Evolutionary conservation across 2,113 vertebrate genomes (phyloP).

Genomic region (Empidonax traillii): DNA sequence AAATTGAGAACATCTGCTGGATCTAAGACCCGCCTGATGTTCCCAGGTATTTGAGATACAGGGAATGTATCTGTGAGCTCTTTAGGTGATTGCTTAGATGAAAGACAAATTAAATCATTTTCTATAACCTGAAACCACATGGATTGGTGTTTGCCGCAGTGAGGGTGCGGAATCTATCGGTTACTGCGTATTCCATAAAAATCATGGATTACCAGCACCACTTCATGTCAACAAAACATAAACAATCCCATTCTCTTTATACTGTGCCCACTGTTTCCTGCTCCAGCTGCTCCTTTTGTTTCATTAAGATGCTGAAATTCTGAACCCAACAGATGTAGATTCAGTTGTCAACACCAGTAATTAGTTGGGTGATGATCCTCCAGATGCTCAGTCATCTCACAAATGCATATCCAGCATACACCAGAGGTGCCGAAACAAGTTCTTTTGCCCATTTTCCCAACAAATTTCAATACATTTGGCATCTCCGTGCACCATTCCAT

Average conservation of each 20-base stretch:
- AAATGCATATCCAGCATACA: background rate
- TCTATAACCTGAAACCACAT: background rate
- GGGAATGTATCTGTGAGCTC: background rate
- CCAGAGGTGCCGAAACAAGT: background rate
- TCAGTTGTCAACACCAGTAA: background rate
- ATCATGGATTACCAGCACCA: background rate
- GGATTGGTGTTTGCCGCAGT: background rate
- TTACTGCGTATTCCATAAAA: background rate
- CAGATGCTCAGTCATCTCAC: background rate
- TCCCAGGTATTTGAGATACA: background rate
- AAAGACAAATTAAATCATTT: background rate
- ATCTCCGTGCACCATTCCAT: background rate
- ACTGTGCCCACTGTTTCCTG: background rate
- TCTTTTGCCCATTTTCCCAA: background rate
- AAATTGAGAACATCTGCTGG: background rate
- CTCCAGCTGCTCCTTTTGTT: background rate
- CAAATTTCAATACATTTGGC: rapidly evolving
- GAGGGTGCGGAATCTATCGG: background rate
- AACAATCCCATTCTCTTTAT: background rate
- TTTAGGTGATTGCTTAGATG: background rate
- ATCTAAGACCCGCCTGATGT: background rate
- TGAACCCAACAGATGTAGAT: background rate
- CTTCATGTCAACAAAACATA: background rate
- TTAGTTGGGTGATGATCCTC: background rate
- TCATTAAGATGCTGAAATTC: background rate